A percentile compares a stretch with the other conserved stretches of the same genome.
Evolutionary conservation across 2,113 vertebrate species (phyloP).

Genomic region (Probosciger aterrimus): DNA sequence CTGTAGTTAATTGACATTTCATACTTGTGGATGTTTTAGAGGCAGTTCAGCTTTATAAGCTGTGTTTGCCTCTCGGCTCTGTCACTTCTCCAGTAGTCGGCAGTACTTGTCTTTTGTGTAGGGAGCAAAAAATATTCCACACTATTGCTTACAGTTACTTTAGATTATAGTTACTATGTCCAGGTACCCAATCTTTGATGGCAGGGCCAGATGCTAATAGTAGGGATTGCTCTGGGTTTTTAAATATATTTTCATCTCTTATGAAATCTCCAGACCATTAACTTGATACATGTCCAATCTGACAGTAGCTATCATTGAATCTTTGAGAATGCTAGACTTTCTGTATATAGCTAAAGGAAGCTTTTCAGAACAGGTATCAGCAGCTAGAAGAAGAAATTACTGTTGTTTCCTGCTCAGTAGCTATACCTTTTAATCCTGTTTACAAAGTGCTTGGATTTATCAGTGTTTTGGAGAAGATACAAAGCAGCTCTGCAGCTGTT

Average conservation of each 20-base stretch:
- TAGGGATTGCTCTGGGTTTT: not conserved
- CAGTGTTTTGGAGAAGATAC: not conserved
- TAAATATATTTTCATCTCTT: not conserved
- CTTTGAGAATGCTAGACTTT: not conserved
- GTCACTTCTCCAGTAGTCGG: not conserved
- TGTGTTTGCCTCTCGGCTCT: not conserved
- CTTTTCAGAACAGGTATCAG: not conserved
- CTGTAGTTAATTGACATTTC: not conserved
- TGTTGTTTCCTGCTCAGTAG: not conserved
- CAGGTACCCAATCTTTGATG: not conserved
- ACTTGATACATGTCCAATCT: not conserved
- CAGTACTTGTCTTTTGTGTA: not conserved
- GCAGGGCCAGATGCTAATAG: not conserved
- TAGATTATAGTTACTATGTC: not conserved
- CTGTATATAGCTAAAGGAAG: not conserved
- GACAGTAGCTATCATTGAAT: not conserved
- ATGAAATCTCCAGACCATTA: not conserved
- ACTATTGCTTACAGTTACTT: not conserved
- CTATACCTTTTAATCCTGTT: not conserved
- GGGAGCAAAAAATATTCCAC: not conserved
- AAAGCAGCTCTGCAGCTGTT: not conserved
- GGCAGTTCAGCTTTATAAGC: not conserved
- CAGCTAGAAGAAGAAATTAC: not conserved
- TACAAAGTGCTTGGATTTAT: not conserved
- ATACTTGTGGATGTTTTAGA: not conserved